Evolutionary conservation across 1,140 invertebrate species (phyloP), one percentile per base, ranked within the genome.

Genomic region (Heliothis virescens): DNA sequence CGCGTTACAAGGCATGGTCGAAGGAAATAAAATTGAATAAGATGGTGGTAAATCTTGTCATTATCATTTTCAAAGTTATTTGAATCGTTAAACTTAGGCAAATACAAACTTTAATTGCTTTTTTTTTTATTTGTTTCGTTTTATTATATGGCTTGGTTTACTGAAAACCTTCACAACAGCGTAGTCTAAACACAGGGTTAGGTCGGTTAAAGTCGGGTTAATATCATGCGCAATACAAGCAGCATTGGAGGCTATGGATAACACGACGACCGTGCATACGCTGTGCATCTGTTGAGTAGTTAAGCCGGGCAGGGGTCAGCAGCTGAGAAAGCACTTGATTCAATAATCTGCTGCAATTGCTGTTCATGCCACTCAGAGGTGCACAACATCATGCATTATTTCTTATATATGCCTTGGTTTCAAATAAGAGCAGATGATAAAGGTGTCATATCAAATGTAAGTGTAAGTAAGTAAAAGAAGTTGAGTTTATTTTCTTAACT

Each of bases 271-370:
- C 18, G 15, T n/a, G 29, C 21, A 76, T 48, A 12, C 16, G 13
- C n/a, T n/a, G 15, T 53, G 10, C 48, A 29, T 21, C 75, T 78
- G 75, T 57, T 57, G 34, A 41, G 34, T 34, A 41, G 34, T 52
- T 57, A 67, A 26, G 79, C 69, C 41, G 77, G 86, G 81, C 80
- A 81, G 81, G 84, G 89, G 87, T 87, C 89, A 86, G 83, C 90
- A 90, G 91, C 89, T 92, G 86, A 92, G 89, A 92, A 91, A 91
- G 89, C 83, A 82, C 88, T 89, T 91, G 89, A 93, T 93, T 92
- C 88, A 86, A 91, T 93, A 92, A 93, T 93, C 89, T 92, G 82
- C 80, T 72, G 80, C 89, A 91, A 91, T 92, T 92, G 90, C 76
- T 82, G 83, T 81, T 65, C 15, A 62, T 72, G 16, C 34, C 55